Conservation (phyloP, 2,888 invertebrate genomes). For the Pachycephus smyrnensis region DNA sequence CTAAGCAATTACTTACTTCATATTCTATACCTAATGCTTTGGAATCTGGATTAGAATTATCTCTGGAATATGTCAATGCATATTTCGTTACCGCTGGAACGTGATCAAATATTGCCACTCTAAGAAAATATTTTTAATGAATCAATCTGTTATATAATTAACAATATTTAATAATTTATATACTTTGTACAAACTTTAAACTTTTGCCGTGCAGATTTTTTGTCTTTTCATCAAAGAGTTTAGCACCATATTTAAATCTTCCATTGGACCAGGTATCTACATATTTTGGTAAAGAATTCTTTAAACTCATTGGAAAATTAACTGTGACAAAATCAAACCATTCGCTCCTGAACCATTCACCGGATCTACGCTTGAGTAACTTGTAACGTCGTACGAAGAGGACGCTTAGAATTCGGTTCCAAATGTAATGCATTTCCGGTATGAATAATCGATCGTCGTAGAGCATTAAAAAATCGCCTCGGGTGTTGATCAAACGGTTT, state of each 20-base stretch:
- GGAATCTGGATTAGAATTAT: constrained; percentile 12
- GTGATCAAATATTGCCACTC: constrained; percentile 76
- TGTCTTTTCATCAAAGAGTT: constrained; percentile 64
- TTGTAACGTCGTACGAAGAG: constrained; percentile 76
- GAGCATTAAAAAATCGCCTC: constrained; percentile 78
- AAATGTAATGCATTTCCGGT: constrained; percentile 76
- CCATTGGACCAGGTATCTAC: constrained; percentile 78
- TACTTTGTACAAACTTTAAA: constrained; percentile 49
- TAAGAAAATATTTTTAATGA: constrained; percentile 41
- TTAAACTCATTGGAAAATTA: constrained; percentile 77
- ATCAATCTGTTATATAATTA: background rate
- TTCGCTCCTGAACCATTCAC: constrained; percentile 47
- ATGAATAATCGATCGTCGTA: constrained; percentile 78
- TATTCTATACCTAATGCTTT: constrained; percentile 74
- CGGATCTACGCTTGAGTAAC: constrained; percentile 41
- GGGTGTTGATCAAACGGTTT: constrained; percentile 77
- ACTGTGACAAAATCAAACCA: constrained; percentile 82
- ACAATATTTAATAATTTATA: constrained; percentile 14
- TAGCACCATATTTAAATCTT: constrained; percentile 69
- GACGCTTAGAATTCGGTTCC: constrained; percentile 82
- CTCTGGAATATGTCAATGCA: constrained; percentile 51
- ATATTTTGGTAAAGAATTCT: constrained; percentile 71
- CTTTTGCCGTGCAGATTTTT: constrained; percentile 57
- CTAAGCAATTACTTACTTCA: constrained; percentile 68
- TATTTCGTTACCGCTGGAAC: constrained; percentile 73